phyloP scores from a whole-genome alignment of 2,113 vertebrate species.

The Emydura subglobosa region DNA sequence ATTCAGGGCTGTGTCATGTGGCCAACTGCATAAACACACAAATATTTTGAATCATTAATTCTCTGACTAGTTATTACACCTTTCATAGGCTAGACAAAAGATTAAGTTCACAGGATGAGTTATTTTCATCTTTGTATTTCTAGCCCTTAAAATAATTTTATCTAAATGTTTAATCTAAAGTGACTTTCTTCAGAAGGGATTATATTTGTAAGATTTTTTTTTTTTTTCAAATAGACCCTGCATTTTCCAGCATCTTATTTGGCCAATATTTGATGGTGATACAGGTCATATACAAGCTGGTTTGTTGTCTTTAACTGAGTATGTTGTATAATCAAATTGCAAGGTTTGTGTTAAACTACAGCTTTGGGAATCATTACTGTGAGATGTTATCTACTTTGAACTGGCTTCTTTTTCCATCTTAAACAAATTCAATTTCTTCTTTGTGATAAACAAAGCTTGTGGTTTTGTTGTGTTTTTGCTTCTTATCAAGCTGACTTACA shows the following conservation, averaged over 20 bases:
- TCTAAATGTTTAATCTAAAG: slow-evolving; percentile 59
- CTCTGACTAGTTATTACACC: not conserved
- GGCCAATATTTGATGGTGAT: slow-evolving; percentile 71
- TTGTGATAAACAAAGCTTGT: not conserved
- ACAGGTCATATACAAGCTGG: slow-evolving; percentile 64
- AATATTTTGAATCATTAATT: not conserved
- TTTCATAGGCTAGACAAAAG: not conserved
- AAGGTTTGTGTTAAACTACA: slow-evolving; percentile 77
- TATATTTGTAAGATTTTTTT: slow-evolving; percentile 27
- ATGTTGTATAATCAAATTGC: slow-evolving; percentile 69
- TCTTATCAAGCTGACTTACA: slow-evolving; percentile 21
- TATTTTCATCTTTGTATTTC: slow-evolving; percentile 48
- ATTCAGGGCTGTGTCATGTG: not conserved
- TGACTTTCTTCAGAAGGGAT: slow-evolving; percentile 43
- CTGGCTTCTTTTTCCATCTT: slow-evolving; percentile 67
- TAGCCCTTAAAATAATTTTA: slow-evolving; percentile 22
- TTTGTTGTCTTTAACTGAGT: slow-evolving; percentile 76
- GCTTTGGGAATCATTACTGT: slow-evolving; percentile 68
- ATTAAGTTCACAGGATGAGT: slow-evolving; percentile 8
- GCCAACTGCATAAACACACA: not conserved
- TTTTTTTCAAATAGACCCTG: slow-evolving; percentile 29
- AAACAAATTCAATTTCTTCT: not conserved
- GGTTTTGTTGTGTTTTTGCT: slow-evolving; percentile 40
- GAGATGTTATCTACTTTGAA: slow-evolving; percentile 66
- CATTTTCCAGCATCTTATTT: slow-evolving; percentile 65